Conservation (phyloP, 2,113 vertebrate genomes). For the Phyllostomus hastatus region DNA sequence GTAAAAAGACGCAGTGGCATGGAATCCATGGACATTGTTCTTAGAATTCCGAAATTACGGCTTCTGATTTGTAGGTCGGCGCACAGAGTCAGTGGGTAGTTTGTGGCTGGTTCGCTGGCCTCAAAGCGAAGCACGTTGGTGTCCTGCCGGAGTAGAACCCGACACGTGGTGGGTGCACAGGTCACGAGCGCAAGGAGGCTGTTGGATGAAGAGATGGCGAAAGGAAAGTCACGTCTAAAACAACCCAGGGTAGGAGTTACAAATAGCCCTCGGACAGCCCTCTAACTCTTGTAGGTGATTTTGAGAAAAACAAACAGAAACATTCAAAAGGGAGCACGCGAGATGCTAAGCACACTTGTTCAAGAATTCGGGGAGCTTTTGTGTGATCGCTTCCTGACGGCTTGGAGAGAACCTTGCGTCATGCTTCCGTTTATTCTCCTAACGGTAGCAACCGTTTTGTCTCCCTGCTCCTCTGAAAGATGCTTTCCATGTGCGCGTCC, state of each 20-base stretch:
- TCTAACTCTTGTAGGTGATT: not conserved
- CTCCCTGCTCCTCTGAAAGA: not conserved
- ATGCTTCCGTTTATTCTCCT: not conserved
- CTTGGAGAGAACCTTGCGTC: not conserved
- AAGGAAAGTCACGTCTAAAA: not conserved
- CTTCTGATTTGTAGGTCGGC: conserved; percentile 1
- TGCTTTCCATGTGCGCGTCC: not conserved
- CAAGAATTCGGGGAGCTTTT: not conserved
- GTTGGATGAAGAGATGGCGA: not conserved
- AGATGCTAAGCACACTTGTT: not conserved
- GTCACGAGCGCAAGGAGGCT: not conserved
- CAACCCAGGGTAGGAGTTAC: not conserved
- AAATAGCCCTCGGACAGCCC: not conserved
- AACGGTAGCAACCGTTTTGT: not conserved
- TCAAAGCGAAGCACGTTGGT: not conserved
- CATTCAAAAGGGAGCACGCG: not conserved
- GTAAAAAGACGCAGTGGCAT: not conserved
- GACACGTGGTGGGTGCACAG: not conserved
- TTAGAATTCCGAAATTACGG: not conserved
- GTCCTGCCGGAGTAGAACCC: not conserved
- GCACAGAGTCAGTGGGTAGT: not conserved
- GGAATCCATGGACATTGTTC: not conserved
- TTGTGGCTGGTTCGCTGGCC: not conserved
- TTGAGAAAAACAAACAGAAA: conserved; percentile 9
- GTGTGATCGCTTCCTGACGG: not conserved